Evolutionary conservation across 2,113 vertebrate species (phyloP).

Genomic region (Pteruthius melanotis): DNA sequence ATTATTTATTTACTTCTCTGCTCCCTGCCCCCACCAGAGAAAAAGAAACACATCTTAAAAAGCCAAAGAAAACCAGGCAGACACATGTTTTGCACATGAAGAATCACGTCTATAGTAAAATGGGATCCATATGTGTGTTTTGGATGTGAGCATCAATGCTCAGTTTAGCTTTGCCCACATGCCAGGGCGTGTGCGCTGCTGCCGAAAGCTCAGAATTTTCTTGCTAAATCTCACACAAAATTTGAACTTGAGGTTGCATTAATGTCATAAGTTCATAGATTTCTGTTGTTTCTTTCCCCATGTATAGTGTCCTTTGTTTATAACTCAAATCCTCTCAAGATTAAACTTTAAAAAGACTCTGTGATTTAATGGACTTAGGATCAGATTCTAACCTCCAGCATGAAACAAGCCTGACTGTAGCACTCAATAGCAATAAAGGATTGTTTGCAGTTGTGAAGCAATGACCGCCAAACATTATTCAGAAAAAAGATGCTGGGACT

Average conservation of each 20-base stretch:
- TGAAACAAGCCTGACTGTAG: slow-evolving; percentile 42
- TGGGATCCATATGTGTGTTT: slow-evolving; percentile 57
- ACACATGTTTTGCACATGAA: slow-evolving; percentile 68
- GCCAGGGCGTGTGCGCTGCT: background rate
- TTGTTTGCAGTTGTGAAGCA: slow-evolving; percentile 64
- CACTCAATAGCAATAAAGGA: slow-evolving; percentile 23
- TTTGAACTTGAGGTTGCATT: slow-evolving; percentile 57
- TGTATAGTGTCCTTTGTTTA: slow-evolving; percentile 75
- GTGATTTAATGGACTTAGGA: slow-evolving; percentile 70
- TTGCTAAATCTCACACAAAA: slow-evolving; percentile 67
- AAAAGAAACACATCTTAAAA: slow-evolving; percentile 34
- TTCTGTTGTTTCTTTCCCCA: slow-evolving; percentile 60
- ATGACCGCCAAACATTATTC: slow-evolving; percentile 10
- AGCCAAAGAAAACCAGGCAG: slow-evolving; percentile 26
- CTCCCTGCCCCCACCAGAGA: slow-evolving; percentile 34
- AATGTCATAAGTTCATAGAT: slow-evolving; percentile 68
- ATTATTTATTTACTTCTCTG: slow-evolving; percentile 27
- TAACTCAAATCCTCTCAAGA: slow-evolving; percentile 72
- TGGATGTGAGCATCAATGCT: slow-evolving; percentile 39
- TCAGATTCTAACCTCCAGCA: slow-evolving; percentile 62
- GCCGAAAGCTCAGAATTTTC: slow-evolving; percentile 37
- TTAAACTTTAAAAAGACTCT: slow-evolving; percentile 72
- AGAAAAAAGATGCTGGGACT: background rate
- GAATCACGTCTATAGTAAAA: slow-evolving; percentile 45
- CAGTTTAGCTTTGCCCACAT: slow-evolving; percentile 5